phyloP scores from a whole-genome alignment of 2,113 vertebrate genomes.

The Pseudorectes ferrugineus region DNA sequence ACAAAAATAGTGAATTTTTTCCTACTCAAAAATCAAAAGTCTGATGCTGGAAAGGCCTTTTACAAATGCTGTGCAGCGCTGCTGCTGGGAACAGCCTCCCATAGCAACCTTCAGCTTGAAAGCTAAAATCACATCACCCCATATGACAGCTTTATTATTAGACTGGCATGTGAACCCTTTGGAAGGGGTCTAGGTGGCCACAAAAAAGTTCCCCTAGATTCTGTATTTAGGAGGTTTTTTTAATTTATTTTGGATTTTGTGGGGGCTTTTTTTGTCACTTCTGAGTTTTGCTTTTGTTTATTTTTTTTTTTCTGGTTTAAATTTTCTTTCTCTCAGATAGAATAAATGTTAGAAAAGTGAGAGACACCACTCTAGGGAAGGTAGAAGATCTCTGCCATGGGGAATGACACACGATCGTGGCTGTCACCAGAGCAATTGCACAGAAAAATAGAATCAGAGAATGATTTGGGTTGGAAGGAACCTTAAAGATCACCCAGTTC shows the following conservation, averaged over 20 bases:
- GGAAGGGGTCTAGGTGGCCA: background rate
- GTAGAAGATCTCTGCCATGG: background rate
- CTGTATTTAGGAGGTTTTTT: background rate
- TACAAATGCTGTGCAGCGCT: background rate
- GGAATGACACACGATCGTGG: accelerated
- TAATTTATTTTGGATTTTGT: background rate
- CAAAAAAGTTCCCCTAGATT: background rate
- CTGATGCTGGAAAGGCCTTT: background rate
- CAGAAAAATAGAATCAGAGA: background rate
- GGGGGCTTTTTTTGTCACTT: background rate
- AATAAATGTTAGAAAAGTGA: background rate
- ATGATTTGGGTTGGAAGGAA: background rate
- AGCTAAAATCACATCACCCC: slow-evolving; percentile 20
- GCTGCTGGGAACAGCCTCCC: slow-evolving; percentile 33
- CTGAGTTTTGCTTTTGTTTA: background rate
- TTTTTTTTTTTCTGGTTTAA: background rate
- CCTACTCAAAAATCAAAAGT: slow-evolving; percentile 1
- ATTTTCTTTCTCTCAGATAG: background rate
- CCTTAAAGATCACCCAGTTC: background rate
- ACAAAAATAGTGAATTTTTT: background rate
- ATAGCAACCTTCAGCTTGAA: slow-evolving; percentile 40
- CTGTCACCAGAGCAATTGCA: background rate
- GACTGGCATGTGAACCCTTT: slow-evolving; percentile 8
- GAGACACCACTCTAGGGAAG: background rate
- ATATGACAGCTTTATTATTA: slow-evolving; percentile 6